These are phyloP conservation scores for Paralinhomoeus sp. DNA, from an alignment of 2,888 invertebrate genomes.

Conservation along the genomic window DNA sequence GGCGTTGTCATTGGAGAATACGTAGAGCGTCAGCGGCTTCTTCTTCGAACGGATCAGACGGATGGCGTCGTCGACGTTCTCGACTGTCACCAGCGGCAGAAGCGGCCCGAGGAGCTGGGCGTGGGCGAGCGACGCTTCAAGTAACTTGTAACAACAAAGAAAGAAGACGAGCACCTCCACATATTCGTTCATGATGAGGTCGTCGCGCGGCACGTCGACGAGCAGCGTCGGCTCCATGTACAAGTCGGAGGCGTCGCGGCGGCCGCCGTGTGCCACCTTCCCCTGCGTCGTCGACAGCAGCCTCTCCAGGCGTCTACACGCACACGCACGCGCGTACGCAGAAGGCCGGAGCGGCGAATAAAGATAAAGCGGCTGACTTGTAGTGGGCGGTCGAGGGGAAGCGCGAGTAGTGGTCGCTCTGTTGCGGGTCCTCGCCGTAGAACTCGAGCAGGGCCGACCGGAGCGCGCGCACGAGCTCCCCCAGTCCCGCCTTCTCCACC, in stretches of 20 bases:
- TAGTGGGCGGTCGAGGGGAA: slow-evolving; percentile 60
- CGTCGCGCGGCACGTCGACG: slow-evolving; percentile 44
- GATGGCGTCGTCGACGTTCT: too few species aligned
- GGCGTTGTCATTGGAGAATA: slow-evolving; percentile 45
- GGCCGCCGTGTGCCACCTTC: slow-evolving; percentile 56
- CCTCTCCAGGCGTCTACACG: slow-evolving; percentile 37
- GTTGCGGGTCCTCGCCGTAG: slow-evolving; percentile 54
- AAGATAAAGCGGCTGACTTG: slow-evolving; percentile 59
- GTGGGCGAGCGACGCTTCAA: too few species aligned
- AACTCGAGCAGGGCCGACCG: slow-evolving; percentile 48
- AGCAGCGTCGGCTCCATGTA: slow-evolving; percentile 62
- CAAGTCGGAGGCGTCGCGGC: slow-evolving; percentile 43
- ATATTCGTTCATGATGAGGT: slow-evolving; percentile 46
- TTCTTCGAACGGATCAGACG: slow-evolving; percentile 40
- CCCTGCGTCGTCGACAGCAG: slow-evolving; percentile 39
- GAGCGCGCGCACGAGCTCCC: slow-evolving; percentile 39
- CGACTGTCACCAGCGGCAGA: too few species aligned
- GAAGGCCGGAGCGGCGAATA: too few species aligned
- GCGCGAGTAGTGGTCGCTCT: too few species aligned
- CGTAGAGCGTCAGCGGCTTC: slow-evolving; percentile 63
- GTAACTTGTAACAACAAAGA: too few species aligned
- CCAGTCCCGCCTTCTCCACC: slow-evolving; percentile 48
- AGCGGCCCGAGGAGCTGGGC: too few species aligned
- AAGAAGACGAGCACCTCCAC: too few species aligned
- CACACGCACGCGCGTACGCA: too few species aligned